Evolutionary conservation across 1,140 invertebrate species (phyloP), one percentile per base, ranked within the genome.

Genomic region (Leptonema lineaticorne): DNA sequence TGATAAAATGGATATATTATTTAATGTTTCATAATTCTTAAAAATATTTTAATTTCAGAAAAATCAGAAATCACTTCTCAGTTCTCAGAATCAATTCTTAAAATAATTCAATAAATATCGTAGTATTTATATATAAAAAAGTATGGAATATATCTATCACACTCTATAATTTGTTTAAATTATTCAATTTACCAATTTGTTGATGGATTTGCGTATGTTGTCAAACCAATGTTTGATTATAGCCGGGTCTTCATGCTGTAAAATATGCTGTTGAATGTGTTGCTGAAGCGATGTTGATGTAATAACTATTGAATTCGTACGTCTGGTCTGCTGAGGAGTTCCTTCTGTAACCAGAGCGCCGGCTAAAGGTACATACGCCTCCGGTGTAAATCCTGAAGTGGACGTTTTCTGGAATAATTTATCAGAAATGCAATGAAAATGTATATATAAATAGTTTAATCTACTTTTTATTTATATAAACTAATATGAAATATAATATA

Each of bases 291-390:
- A 75, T 20, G 78, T 45, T 5, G 60, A 62, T 3, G 67, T 69
- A 26, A 73, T 62, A n/a, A 73, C 67, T 24, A 30, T 56, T 3
- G 72, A 58, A 37, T 69, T 45, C 8, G 63, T n/a, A 77, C 79
- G 77, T 28, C 76, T 78, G 0, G 81, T 82, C 28, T 82, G 79
- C 53, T 76, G 77, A 30, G 78, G 76, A 60, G 77, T 77, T 63
- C 78, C 78, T 50, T 74, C 76, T 6, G 75, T 63, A 8, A 77
- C 73, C 67, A 78, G 74, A 1, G 80, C 79, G 46, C 78, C 78
- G 9, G 74, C 74, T 28, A 82, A 74, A 0, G 76, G 74, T 22
- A 82, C 74, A 6, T 76, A 74, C 5, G 78, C 72, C 22, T 81
- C 79, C 0, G 76, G 59, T 20, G 27, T n/a, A 0, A 37, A 7